These are phyloP conservation scores for Peromyscus melanophrys DNA, from an alignment of 2,797 vertebrate genomes.

Conservation along the genomic window DNA sequence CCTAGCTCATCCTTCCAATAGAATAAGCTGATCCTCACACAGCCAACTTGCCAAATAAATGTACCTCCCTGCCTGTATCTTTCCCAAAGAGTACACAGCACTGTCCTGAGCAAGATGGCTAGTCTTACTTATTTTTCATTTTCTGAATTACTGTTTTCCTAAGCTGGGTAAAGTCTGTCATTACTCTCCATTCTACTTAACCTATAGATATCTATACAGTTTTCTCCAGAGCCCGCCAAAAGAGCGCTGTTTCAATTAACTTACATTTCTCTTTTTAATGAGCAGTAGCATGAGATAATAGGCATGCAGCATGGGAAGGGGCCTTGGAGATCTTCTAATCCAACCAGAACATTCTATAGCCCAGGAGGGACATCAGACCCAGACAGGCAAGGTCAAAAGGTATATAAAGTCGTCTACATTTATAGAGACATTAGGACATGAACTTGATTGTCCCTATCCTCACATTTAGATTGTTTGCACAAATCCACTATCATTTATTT, in stretches of 20 bases:
- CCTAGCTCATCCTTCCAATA: background rate
- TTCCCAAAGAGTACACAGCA: background rate
- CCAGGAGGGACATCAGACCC: background rate
- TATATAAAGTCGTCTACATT: background rate
- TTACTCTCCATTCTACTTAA: slow-evolving; percentile 51
- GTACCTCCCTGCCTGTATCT: background rate
- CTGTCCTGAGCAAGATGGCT: background rate
- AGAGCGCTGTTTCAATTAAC: slow-evolving; percentile 79
- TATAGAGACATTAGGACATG: background rate
- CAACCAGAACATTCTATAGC: slow-evolving; percentile 55
- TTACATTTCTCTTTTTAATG: slow-evolving; percentile 66
- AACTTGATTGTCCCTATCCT: background rate
- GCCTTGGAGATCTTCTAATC: slow-evolving; percentile 59
- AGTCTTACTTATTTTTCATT: slow-evolving; percentile 80
- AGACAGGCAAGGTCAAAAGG: background rate
- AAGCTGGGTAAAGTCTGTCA: slow-evolving; percentile 9
- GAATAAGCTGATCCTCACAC: background rate
- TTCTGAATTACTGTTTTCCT: slow-evolving; percentile 67
- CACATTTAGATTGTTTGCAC: background rate
- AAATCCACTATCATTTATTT: background rate
- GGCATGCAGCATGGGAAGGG: background rate
- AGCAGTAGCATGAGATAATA: slow-evolving; percentile 66
- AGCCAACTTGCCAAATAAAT: background rate
- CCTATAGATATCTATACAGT: slow-evolving; percentile 67
- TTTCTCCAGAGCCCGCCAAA: slow-evolving; percentile 66